Evolutionary conservation across 2,113 vertebrate species (phyloP).

Genomic region (Erythrocercus mccallii): DNA sequence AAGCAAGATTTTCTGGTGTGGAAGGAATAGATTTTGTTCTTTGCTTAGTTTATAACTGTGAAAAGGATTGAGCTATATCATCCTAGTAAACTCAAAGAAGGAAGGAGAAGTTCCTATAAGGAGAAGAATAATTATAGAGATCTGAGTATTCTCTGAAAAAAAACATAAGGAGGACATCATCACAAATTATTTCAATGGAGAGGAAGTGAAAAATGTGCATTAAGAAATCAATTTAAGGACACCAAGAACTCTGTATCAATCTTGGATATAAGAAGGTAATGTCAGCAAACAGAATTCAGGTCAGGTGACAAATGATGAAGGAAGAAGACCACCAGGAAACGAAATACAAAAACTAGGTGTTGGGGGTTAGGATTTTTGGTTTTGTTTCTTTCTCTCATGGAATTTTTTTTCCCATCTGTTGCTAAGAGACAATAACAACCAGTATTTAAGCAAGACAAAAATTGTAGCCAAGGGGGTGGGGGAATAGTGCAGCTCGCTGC

Average conservation of each 20-base stretch:
- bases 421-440: neutral
- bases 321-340: neutral
- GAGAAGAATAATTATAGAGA: neutral
- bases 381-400: neutral
- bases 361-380: neutral
- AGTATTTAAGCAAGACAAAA: neutral
- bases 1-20: neutral
- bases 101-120: neutral
- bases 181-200: neutral
- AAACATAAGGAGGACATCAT: neutral
- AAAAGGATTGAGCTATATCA: neutral
- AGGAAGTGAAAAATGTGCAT: neutral
- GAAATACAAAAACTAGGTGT: neutral
- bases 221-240: neutral
- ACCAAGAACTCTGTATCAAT: neutral
- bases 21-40: neutral
- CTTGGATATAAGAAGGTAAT: neutral
- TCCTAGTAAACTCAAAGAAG: neutral
- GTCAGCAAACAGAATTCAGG: neutral
- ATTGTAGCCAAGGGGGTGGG: neutral
- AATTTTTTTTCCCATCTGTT: neutral
- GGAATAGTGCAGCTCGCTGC: neutral
- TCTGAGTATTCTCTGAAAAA: neutral
- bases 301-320: neutral
- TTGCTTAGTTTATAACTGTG: neutral